Base-by-base conservation (phyloP, 1,140 invertebrate genomes). In the Drosophila varians region DNA sequence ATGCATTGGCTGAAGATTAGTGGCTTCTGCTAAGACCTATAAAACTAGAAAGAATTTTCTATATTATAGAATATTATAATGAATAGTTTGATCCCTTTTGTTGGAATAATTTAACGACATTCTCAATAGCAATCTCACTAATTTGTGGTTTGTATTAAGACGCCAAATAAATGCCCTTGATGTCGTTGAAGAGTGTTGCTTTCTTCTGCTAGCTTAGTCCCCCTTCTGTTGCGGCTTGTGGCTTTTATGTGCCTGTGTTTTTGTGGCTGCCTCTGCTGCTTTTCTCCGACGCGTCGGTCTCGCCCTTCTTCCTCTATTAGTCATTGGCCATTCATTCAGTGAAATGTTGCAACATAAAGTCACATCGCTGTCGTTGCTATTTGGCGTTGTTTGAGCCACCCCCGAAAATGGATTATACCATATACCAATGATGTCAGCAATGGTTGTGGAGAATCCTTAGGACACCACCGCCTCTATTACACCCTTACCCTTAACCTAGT, bases 281-380 rank as follows among this genome's bases (percentile, higher is more conserved):
- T 21, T 21, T 21, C 21, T 21, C 21, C 2, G 4, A n/a, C n/a
- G n/a, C n/a, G n/a, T n/a, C n/a, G n/a, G n/a, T n/a, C n/a, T n/a
- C 21, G 18, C 18, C 19, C 21, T 23, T 40, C 56, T 9, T 31
- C 56, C 6, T 54, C 55, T 78, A 74, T 83, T 83, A 83, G 78
- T 83, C 79, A 83, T 62, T 80, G 60, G 68, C 47, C 45, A 77
- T 74, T 66, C 28, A 31, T 56, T 53, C 34, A 42, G 54, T 47
- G 54, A 78, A 71, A 77, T 83, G 74, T 83, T 74, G 79, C 70
- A 78, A 57, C 57, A 74, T 84, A 70, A 61, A 45, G 56, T 42
- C 47, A 55, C 26, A n/a, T n/a, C n/a, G n/a, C n/a, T n/a, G n/a
- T n/a, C n/a, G n/a, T n/a, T 52, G n/a, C 40, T 18, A 43, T 25